A percentile compares a stretch with the other conserved stretches of the same genome.
These are phyloP conservation scores for Plagodis dolabraria DNA, from an alignment of 2,888 invertebrate genomes.

Conservation along the genomic window DNA sequence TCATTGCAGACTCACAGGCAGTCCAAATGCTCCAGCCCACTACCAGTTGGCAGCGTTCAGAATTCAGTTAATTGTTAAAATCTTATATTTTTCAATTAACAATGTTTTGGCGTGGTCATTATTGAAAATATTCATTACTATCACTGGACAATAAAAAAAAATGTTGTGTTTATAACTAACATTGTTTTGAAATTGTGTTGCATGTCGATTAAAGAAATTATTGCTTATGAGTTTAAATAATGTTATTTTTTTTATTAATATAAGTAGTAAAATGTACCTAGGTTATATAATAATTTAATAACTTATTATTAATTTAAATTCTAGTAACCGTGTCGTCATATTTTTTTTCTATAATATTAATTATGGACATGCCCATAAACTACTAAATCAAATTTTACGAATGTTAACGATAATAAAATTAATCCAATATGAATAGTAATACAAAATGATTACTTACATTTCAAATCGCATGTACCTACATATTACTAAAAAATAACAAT, in stretches of 20 bases:
- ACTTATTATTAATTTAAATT: slow-evolving; percentile 13
- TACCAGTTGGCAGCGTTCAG: too few species aligned
- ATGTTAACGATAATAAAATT: not conserved
- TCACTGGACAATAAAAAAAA: not conserved
- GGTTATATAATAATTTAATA: slow-evolving; percentile 16
- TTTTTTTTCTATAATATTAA: not conserved
- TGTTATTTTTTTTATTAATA: slow-evolving; percentile 11
- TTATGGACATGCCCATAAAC: too few species aligned
- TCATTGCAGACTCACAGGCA: too few species aligned
- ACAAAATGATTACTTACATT: too few species aligned
- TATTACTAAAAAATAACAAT: not conserved
- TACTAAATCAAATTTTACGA: slow-evolving; percentile 6
- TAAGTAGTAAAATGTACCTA: slow-evolving; percentile 27
- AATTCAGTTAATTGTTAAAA: too few species aligned
- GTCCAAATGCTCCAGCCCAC: too few species aligned
- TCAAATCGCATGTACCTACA: too few species aligned
- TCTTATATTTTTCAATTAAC: too few species aligned
- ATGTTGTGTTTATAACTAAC: not conserved
- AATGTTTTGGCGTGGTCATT: not conserved
- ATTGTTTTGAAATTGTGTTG: slow-evolving; percentile 4
- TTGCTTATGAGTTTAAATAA: slow-evolving; percentile 4
- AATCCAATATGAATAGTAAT: too few species aligned
- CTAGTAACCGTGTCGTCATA: slow-evolving; percentile 26
- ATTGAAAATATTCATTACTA: slow-evolving; percentile 2
- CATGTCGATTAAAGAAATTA: slow-evolving; percentile 9